A percentile compares a stretch with the other conserved stretches of the same genome.
These are phyloP conservation scores for Orthonychiurus folsomi DNA, from an alignment of 2,888 invertebrate genomes.

Conservation along the genomic window DNA sequence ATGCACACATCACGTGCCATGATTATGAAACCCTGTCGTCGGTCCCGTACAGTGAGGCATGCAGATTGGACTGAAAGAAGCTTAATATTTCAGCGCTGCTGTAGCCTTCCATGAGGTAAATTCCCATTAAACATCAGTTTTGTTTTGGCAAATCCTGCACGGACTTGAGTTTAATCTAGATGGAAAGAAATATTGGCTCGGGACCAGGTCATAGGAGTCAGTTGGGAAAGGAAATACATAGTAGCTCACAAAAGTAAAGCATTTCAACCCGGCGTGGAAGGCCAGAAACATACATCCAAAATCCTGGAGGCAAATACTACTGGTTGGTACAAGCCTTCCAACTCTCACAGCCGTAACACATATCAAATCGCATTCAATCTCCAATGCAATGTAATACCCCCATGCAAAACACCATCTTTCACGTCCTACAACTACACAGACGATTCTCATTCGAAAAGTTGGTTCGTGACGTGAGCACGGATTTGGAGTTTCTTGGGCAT, in stretches of 20 bases:
- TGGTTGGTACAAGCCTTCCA: background rate
- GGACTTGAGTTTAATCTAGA: background rate
- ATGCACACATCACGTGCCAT: too few relatives aligned
- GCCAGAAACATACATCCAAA: background rate
- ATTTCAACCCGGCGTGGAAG: background rate
- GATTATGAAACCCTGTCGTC: too few relatives aligned
- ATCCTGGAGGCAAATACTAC: background rate
- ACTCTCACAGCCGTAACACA: background rate
- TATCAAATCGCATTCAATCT: background rate
- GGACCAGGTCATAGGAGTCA: background rate
- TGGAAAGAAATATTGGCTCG: background rate
- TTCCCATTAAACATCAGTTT: background rate
- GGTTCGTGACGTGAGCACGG: too few relatives aligned
- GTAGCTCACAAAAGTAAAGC: background rate
- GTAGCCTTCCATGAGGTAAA: too few relatives aligned
- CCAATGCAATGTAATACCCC: background rate
- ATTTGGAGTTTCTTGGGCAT: too few relatives aligned
- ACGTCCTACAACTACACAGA: background rate
- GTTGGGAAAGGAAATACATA: too few relatives aligned
- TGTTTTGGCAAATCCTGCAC: background rate
- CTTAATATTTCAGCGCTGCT: too few relatives aligned
- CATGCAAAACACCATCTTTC: too few relatives aligned
- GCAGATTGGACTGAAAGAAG: too few relatives aligned
- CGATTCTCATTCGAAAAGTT: too few relatives aligned
- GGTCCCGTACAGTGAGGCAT: too few relatives aligned